Conservation (phyloP, 2,888 invertebrate species). For the Melikaiella ostensackeni region DNA sequence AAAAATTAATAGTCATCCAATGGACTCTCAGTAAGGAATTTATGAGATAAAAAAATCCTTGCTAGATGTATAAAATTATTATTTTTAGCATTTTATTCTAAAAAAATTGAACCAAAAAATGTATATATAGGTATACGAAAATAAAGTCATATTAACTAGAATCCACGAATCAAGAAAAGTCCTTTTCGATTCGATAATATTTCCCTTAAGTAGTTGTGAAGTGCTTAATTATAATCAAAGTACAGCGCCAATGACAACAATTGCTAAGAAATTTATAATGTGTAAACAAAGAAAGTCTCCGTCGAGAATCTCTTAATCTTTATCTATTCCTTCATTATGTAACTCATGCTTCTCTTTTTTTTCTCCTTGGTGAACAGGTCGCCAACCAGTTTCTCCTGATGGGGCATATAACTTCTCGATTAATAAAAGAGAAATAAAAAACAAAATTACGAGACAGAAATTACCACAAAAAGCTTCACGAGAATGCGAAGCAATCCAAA, state of each 20-base stretch:
- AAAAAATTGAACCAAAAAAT: no score
- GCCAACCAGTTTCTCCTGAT: slow-evolving; percentile 33
- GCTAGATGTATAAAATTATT: no score
- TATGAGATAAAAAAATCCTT: no score
- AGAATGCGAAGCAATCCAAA: not conserved
- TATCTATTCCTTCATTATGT: slow-evolving; percentile 32
- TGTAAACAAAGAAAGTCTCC: slow-evolving; percentile 32
- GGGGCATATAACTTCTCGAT: slow-evolving; percentile 30
- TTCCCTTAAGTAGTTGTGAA: not conserved
- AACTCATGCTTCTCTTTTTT: slow-evolving; percentile 14
- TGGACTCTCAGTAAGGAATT: no score
- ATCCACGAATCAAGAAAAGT: no score
- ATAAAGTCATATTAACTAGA: no score
- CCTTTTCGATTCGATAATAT: not conserved
- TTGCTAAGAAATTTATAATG: not conserved
- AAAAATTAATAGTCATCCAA: no score
- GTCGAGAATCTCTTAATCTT: slow-evolving; percentile 22
- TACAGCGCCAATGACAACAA: not conserved
- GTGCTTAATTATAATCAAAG: not conserved
- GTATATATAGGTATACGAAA: no score
- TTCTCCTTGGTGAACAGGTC: slow-evolving; percentile 16
- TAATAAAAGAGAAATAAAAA: slow-evolving; percentile 32
- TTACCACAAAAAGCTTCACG: slow-evolving; percentile 20
- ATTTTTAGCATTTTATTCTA: no score
- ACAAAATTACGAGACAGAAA: slow-evolving; percentile 24